Evolutionary conservation across 2,113 vertebrate genomes (phyloP).

Genomic region (Anser cygnoides): DNA sequence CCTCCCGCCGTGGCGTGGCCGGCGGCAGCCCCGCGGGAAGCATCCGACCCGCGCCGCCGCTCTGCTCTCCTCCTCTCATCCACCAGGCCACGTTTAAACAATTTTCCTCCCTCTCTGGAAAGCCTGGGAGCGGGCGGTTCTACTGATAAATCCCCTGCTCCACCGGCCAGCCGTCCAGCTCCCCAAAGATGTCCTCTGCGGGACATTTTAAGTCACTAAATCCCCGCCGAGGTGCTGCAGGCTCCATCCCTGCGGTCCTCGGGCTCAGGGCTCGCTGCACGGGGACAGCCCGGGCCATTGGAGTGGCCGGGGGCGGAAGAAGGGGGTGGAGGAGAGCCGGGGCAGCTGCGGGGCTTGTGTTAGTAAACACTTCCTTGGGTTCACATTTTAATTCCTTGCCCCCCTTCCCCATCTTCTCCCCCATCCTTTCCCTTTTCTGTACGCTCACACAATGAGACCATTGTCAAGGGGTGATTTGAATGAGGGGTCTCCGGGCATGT

Average conservation of each 20-base stretch:
- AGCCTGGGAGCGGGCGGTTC: conserved; percentile 15
- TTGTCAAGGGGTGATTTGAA: conserved; percentile 91
- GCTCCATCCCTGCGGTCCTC: neutral
- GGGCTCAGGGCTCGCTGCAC: neutral
- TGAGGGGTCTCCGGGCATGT: conserved; percentile 86
- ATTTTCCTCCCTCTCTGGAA: conserved; percentile 54
- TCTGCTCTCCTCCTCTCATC: conserved; percentile 17
- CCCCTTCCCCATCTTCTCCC: conserved; percentile 73
- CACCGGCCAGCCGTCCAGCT: neutral
- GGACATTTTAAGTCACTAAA: conserved; percentile 33
- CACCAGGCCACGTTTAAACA: conserved; percentile 55
- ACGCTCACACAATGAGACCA: conserved; percentile 88
- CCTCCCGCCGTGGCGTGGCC: neutral
- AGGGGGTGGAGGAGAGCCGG: conserved; percentile 53
- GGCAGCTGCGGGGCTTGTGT: conserved; percentile 87
- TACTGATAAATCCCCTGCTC: conserved; percentile 32
- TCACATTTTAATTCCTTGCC: conserved; percentile 87
- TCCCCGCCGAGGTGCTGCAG: conserved; percentile 5
- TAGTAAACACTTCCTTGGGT: conserved; percentile 90
- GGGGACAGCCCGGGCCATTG: conserved; percentile 22
- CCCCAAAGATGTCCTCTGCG: conserved; percentile 9
- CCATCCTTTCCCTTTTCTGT: conserved; percentile 79
- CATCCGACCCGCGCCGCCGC: neutral
- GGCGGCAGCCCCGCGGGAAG: conserved; percentile 45
- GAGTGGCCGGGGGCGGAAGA: conserved; percentile 14